Conservation (phyloP, 2,888 invertebrate species). For the Drosophila tanythrix region DNA sequence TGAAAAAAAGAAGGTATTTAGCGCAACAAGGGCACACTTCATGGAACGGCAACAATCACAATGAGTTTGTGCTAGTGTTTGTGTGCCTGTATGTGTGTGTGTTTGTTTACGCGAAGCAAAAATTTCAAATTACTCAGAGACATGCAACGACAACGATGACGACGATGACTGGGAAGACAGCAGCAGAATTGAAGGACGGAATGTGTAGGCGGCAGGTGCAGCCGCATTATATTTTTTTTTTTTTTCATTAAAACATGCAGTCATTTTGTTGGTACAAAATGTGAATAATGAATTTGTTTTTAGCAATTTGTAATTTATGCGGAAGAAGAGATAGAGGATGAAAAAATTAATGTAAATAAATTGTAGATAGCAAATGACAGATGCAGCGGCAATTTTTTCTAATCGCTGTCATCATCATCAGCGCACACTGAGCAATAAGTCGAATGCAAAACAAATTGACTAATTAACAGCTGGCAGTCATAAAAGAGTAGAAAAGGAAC, state of each 20-base stretch:
- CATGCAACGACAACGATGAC: slow-evolving; percentile 62
- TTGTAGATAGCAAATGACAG: slow-evolving; percentile 17
- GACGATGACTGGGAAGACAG: slow-evolving; percentile 4
- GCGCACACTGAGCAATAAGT: slow-evolving; percentile 6
- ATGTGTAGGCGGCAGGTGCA: slow-evolving; percentile 22
- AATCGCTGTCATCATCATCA: slow-evolving; percentile 24
- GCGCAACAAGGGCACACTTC: slow-evolving; percentile 42
- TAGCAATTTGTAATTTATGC: slow-evolving; percentile 12
- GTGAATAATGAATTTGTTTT: slow-evolving; percentile 33
- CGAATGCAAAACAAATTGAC: slow-evolving; percentile 44
- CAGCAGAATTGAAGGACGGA: not conserved
- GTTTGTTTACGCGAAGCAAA: slow-evolving; percentile 30
- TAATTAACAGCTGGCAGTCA: slow-evolving; percentile 54
- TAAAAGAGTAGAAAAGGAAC: slow-evolving; percentile 5
- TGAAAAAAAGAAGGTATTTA: slow-evolving; percentile 21
- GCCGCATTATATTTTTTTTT: slow-evolving; percentile 12
- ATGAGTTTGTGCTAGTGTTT: slow-evolving; percentile 5
- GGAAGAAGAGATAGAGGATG: not conserved
- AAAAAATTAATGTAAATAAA: slow-evolving; percentile 5
- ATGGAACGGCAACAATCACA: slow-evolving; percentile 20
- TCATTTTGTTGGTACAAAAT: slow-evolving; percentile 34
- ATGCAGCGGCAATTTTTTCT: slow-evolving; percentile 5
- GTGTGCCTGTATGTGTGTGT: not conserved
- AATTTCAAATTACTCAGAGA: slow-evolving; percentile 62
- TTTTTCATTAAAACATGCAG: slow-evolving; percentile 11